Evolutionary conservation across 2,113 vertebrate genomes (phyloP), one percentile per base, ranked within the genome.

Genomic region (Leptobrachium ailaonicum): DNA sequence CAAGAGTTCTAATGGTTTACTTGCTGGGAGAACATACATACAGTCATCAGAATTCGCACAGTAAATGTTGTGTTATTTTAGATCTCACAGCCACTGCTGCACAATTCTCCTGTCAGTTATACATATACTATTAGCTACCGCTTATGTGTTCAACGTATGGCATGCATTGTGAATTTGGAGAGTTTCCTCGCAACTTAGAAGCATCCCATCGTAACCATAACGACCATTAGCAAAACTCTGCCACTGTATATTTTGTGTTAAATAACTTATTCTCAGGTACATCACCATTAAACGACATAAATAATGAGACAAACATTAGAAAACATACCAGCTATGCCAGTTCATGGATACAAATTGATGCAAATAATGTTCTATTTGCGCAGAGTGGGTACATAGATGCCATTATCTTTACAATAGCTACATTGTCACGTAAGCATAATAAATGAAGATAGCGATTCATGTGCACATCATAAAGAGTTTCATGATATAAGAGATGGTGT

Each of bases 361-460:
- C 43, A 72, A 53, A 50, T 40, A 9, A 4, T 32, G 20, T 32
- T 32, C 20, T 32, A 32, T 32, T 32, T 32, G 20, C 20, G 20
- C 44, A 78, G 62, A 78, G 56, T 58, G 43, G 76, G 63, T 71
- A 45, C 76, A 79, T 50, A 63, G 56, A 14, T 44, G 68, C 76
- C 58, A 71, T 72, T 79, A 72, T 53, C 77, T 79, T 79, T 72
- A 79, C 69, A 72, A 64, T 79, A 72, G 69, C 56, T 50, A 41
- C 56, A 79, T 72, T 79, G 68, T 79, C 56, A n/a, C 50, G 58
- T 53, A 77, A 77, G 76, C 76, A 71, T 77, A 71, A 72, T 72
- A 79, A 66, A 79, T 72, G 58, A 79, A 62, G 63, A 53, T 53
- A 79, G 69, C 44, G 66, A 79, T 79, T 58, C 77, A 72, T 66